Evolutionary conservation across 2,888 invertebrate species (phyloP), one percentile per base, ranked within the genome.

Genomic region (Gibbula magus): DNA sequence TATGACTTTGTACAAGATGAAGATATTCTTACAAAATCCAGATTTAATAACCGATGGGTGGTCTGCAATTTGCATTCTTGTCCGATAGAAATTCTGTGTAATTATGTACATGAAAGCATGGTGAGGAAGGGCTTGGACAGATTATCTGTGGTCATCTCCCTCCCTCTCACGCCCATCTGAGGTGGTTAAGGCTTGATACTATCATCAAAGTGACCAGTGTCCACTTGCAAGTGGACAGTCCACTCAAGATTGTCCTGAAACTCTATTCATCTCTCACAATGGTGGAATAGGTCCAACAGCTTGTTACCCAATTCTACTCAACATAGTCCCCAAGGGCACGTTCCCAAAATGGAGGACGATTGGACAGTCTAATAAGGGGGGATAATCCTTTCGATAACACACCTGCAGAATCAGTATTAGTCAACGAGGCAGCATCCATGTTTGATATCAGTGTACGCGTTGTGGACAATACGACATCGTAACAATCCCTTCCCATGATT

Each of bases 191-290:
- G 39, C 70, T 35, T 39, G 20, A 70, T 70, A 70, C 29, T 32
- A 35, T 70, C 70, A 70, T 70, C 70, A 70, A 70, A 70, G 35
- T 35, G 35, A 29, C 20, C 70, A 70, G 20, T 70, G 70, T 70
- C 70, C 70, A 70, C 70, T 70, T 70, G 18, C 29, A 70, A 70
- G 70, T 70, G 70, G 70, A 70, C 70, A 70, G 70, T 70, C 70
- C 29, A 35, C 70, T 70, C 35, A 32, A 70, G 70, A 70, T 70
- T 70, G 70, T 70, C 39, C 70, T 70, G 8, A 39, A 70, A 70
- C 20, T 70, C 70, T 35, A 32, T 35, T 32, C 70, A 35, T n/a
- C 20, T 35, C 29, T 39, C 32, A 32, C 20, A 29, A 29, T 35
- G 10, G 70, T 35, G n/a, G 35, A 70, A 70, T 70, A 39, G 32